Conservation (phyloP, 23 tunicate genomes). For the Pegea sp. region DNA sequence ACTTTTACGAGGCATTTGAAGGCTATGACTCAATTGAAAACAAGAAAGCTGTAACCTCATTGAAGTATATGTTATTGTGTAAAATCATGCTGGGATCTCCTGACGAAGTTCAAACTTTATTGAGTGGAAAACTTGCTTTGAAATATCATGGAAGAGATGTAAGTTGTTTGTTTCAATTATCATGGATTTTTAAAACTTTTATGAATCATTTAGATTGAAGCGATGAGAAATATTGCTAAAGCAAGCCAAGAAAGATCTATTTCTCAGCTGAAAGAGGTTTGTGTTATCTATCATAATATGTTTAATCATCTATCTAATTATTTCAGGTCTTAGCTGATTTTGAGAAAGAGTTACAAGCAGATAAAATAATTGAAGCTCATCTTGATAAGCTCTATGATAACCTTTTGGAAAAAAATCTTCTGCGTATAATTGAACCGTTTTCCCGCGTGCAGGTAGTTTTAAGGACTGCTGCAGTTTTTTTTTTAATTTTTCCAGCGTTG, state of each 20-base stretch:
- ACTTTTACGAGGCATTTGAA: constrained; percentile 98
- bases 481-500: neutral
- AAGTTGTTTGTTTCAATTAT: constrained; percentile 1
- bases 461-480: no score
- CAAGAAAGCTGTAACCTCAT: constrained; percentile 71
- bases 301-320: no score
- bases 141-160: constrained; percentile 87
- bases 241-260: constrained; percentile 81
- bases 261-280: constrained; percentile 42
- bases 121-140: constrained; percentile 87
- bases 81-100: constrained; percentile 48
- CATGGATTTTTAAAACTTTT: neutral
- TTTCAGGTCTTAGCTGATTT: constrained; percentile 7
- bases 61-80: constrained; percentile 90
- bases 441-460: constrained; percentile 64
- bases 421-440: constrained; percentile 87
- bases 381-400: constrained; percentile 84
- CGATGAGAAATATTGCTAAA: constrained; percentile 87
- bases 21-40: constrained; percentile 94
- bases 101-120: constrained; percentile 77
- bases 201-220: constrained; percentile 43
- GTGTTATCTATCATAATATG: neutral
- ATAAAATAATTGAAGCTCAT: constrained; percentile 60
- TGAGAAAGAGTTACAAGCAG: constrained; percentile 51
- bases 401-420: constrained; percentile 84